Conservation (phyloP, 1,140 invertebrate genomes). For the Phymorhynchus buccinoides region DNA sequence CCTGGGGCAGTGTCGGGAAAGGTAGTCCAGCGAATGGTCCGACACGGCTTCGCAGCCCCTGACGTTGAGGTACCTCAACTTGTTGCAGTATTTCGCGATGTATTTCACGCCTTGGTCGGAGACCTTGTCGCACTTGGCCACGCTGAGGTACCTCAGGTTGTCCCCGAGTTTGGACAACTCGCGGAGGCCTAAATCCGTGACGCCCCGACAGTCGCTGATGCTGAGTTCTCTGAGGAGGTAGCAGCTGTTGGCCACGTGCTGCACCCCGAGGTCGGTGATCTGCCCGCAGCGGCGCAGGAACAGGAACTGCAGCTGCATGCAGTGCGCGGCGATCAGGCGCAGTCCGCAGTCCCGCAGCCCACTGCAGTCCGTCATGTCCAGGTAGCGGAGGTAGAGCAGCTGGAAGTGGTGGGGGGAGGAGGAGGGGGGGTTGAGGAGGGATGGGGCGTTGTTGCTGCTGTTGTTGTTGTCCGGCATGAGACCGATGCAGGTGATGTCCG, state of each 20-base stretch:
- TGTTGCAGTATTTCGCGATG: constrained; percentile 90
- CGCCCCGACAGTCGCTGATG: constrained; percentile 89
- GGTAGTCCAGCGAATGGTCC: constrained; percentile 87
- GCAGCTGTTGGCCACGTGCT: constrained; percentile 88
- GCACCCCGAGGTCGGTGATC: constrained; percentile 69
- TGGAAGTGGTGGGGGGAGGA: constrained; percentile 70
- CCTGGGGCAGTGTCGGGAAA: constrained; percentile 87
- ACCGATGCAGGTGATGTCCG: constrained; percentile 81
- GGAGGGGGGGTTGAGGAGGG: no score
- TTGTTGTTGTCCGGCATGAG: constrained; percentile 71
- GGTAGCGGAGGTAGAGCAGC: constrained; percentile 72
- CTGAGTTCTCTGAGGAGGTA: constrained; percentile 84
- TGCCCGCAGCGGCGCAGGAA: constrained; percentile 87
- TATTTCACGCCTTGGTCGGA: constrained; percentile 93
- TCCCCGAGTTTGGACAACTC: constrained; percentile 89
- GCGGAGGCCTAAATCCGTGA: constrained; percentile 92
- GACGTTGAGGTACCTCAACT: constrained; percentile 90
- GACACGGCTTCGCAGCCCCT: constrained; percentile 93
- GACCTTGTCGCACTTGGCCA: constrained; percentile 90
- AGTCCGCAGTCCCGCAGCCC: constrained; percentile 87
- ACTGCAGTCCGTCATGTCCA: constrained; percentile 86
- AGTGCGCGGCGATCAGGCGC: constrained; percentile 86
- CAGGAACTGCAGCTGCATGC: constrained; percentile 88
- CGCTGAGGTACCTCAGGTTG: constrained; percentile 87
- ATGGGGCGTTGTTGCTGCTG: no score